phyloP scores from a whole-genome alignment of 2,113 vertebrate genomes.

The Notiomystis cincta region DNA sequence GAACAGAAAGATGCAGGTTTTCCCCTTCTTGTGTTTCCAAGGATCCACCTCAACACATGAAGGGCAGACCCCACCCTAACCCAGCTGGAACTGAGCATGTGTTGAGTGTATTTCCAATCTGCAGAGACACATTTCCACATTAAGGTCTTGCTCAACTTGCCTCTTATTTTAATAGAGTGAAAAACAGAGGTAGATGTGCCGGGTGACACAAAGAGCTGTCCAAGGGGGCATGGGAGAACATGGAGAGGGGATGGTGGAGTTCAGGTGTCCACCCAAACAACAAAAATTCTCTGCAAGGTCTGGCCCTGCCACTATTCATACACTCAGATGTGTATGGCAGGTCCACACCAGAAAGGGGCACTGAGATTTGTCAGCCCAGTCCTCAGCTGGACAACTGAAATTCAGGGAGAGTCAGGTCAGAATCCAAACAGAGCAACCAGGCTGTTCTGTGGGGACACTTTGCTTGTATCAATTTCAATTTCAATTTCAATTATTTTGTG shows the following conservation, averaged over 20 bases:
- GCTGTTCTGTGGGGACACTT: neutral
- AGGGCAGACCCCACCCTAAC: neutral
- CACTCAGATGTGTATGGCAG: neutral
- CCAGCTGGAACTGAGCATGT: neutral
- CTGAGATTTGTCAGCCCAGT: neutral
- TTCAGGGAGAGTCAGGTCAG: neutral
- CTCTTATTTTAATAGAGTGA: neutral
- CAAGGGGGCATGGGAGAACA: neutral
- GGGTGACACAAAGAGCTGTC: neutral
- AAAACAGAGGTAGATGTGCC: neutral
- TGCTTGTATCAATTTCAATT: neutral
- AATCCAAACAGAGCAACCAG: neutral
- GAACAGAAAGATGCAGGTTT: neutral
- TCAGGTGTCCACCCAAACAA: neutral
- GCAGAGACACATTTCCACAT: neutral
- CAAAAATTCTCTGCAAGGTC: neutral
- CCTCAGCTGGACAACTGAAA: neutral
- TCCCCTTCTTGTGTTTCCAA: neutral
- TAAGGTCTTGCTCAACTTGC: neutral
- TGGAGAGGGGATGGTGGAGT: neutral
- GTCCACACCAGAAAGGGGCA: accelerated
- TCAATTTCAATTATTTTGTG: neutral
- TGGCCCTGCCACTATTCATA: neutral
- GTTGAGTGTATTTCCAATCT: neutral
- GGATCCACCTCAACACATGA: neutral